These are phyloP conservation scores for Grammomys dolichurus DNA, from an alignment of 2,113 vertebrate genomes.

Conservation along the genomic window DNA sequence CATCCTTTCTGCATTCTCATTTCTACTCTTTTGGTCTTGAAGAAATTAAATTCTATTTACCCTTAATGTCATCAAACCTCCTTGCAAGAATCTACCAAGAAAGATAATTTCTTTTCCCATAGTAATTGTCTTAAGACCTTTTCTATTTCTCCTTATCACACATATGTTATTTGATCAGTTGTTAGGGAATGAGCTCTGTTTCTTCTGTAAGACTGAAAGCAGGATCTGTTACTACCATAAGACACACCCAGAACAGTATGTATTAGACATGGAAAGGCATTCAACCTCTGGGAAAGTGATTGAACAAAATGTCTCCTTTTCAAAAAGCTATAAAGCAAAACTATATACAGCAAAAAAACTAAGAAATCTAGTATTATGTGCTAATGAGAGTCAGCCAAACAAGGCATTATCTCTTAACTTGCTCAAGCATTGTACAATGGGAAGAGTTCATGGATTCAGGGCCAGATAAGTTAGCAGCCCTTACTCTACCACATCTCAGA, in stretches of 20 bases:
- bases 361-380: neutral
- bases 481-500: neutral
- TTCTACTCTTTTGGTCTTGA: slow-evolving; percentile 5
- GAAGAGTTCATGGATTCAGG: neutral
- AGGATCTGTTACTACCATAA: neutral
- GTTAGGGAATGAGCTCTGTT: neutral
- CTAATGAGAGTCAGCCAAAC: neutral
- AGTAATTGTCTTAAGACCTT: slow-evolving; percentile 2
- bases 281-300: neutral
- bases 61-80: slow-evolving; percentile 25
- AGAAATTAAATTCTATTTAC: slow-evolving; percentile 40
- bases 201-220: neutral
- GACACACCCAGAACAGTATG: neutral
- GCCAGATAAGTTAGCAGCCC: neutral
- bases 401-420: neutral
- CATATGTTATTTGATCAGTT: neutral
- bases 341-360: neutral
- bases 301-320: slow-evolving; percentile 35
- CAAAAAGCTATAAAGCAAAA: slow-evolving; percentile 10
- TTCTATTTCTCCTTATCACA: slow-evolving; percentile 2
- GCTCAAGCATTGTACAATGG: neutral
- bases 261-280: neutral
- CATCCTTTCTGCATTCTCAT: neutral
- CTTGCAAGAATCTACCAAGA: slow-evolving; percentile 10
- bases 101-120: slow-evolving; percentile 44